A percentile compares a stretch with the other conserved stretches of the same genome.
phyloP scores from a whole-genome alignment of 2,113 vertebrate genomes.

The Actinemys pallida region DNA sequence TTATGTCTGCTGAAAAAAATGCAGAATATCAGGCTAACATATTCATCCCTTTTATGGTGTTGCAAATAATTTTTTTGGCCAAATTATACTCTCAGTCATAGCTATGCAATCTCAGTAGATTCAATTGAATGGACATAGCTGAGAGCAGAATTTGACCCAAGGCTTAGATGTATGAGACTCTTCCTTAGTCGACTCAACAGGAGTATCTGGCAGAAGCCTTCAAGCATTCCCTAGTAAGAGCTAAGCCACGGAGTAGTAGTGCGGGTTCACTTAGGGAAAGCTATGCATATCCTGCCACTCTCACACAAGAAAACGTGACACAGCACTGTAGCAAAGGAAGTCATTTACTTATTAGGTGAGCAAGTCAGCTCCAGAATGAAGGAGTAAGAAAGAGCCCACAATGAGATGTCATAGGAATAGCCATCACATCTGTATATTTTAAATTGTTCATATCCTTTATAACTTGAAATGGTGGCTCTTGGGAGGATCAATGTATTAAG shows the following conservation, averaged over 20 bases:
- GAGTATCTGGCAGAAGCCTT: not conserved
- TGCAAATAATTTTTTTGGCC: not conserved
- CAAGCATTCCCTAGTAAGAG: not conserved
- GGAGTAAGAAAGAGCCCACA: not conserved
- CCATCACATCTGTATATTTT: not conserved
- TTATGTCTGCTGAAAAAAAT: not conserved
- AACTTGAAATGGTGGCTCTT: not conserved
- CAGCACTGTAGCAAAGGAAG: not conserved
- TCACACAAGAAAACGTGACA: not conserved
- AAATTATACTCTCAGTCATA: not conserved
- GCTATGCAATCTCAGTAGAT: not conserved
- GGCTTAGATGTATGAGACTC: not conserved
- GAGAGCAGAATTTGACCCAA: not conserved
- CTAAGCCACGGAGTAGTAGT: not conserved
- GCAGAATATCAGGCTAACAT: not conserved
- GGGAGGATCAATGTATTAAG: not conserved
- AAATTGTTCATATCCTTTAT: not conserved
- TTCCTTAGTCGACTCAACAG: not conserved
- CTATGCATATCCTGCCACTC: not conserved
- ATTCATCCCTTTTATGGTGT: fast-evolving
- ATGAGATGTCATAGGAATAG: not conserved
- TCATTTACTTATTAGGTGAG: not conserved
- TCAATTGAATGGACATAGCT: not conserved
- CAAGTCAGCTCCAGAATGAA: not conserved
- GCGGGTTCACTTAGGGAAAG: not conserved